Percentiles rank a stretch among this genome's conserved stretches.
phyloP scores from a whole-genome alignment of 2,888 invertebrate genomes.

The Drosophila diplacantha region DNA sequence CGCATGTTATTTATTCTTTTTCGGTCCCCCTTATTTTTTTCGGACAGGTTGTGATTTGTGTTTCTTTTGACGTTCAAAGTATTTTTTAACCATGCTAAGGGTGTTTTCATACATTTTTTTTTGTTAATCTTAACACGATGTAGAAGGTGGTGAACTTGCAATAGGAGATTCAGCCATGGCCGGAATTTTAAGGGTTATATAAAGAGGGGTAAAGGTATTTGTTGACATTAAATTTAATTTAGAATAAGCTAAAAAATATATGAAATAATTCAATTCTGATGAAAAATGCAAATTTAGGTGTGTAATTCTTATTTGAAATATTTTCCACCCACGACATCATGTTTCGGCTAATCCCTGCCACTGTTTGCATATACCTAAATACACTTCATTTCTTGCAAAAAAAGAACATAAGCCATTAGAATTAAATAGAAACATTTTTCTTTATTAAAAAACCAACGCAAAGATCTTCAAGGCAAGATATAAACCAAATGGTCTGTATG shows the following conservation, averaged over 20 bases:
- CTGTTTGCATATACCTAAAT: not conserved
- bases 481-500: conserved; percentile 3
- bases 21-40: conserved; percentile 3
- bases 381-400: not conserved
- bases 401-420: not conserved
- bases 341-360: conserved; percentile 1
- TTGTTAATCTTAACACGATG: conserved; percentile 10
- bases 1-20: conserved; percentile 19
- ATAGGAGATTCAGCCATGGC: not conserved
- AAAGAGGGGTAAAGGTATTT: not conserved
- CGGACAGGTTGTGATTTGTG: conserved; percentile 26
- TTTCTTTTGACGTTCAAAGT: conserved; percentile 20
- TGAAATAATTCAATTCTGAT: not conserved
- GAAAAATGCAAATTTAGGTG: not conserved
- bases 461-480: conserved; percentile 17
- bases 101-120: conserved; percentile 6
- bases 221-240: not conserved
- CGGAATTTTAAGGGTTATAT: not conserved
- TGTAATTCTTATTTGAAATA: not conserved
- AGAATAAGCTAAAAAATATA: not conserved
- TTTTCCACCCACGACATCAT: not conserved
- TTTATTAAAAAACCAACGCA: conserved; percentile 8
- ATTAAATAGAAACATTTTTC: conserved; percentile 16
- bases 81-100: conserved; percentile 11
- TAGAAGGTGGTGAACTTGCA: conserved; percentile 5